Percentiles rank a stretch among this genome's conserved stretches.
Conservation (phyloP, 2,113 vertebrate genomes). For the Hippocampus comes region DNA sequence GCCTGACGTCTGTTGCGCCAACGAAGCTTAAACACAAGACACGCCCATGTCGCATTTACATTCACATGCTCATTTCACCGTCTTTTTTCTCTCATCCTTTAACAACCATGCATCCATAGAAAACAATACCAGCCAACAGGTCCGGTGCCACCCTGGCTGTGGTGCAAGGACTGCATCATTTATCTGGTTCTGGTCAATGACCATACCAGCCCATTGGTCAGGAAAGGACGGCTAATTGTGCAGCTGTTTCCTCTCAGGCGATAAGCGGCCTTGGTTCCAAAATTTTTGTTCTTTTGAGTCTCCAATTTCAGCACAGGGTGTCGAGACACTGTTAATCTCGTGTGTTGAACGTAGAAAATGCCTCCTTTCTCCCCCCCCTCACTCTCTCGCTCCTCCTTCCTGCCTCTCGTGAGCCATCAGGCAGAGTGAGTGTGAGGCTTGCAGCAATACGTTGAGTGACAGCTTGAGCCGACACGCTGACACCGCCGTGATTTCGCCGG, state of each 20-base stretch:
- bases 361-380: slow-evolving; percentile 6
- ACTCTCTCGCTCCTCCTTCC: neutral
- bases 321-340: slow-evolving; percentile 38
- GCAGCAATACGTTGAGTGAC: slow-evolving; percentile 56
- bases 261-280: slow-evolving; percentile 26
- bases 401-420: slow-evolving; percentile 25
- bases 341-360: slow-evolving; percentile 54
- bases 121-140: slow-evolving; percentile 36
- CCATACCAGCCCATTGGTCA: slow-evolving; percentile 25
- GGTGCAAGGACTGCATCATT: slow-evolving; percentile 12
- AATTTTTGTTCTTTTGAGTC: slow-evolving; percentile 31
- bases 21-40: slow-evolving; percentile 48
- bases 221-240: slow-evolving; percentile 29
- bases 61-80: slow-evolving; percentile 33
- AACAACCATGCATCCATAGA: neutral
- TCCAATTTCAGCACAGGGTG: slow-evolving; percentile 38
- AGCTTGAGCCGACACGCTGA: slow-evolving; percentile 60
- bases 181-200: slow-evolving; percentile 11
- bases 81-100: slow-evolving; percentile 1
- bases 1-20: slow-evolving; percentile 17
- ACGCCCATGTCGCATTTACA: slow-evolving; percentile 41
- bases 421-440: slow-evolving; percentile 49
- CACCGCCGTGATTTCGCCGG: slow-evolving; percentile 56
- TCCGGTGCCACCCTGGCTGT: slow-evolving; percentile 31
- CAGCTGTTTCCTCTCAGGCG: slow-evolving; percentile 34